These are phyloP conservation scores for Pristiophorus japonicus DNA, from an alignment of 2,113 vertebrate species.

Conservation along the genomic window DNA sequence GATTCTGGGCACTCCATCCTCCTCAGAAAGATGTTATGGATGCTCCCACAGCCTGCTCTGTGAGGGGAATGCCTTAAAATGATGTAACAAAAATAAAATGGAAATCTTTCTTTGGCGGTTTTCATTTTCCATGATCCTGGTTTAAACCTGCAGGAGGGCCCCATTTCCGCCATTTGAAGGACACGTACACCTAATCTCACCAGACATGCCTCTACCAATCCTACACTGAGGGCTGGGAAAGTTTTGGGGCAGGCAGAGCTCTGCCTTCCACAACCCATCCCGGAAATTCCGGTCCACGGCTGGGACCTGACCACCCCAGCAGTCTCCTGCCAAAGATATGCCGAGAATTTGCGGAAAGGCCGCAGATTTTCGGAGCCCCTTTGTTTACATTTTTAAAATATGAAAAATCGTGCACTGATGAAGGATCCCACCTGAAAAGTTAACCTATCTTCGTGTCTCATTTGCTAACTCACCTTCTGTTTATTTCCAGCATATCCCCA, in stretches of 20 bases:
- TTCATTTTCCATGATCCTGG: not conserved
- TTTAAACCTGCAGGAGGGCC: not conserved
- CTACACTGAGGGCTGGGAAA: not conserved
- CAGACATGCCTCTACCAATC: too few species aligned
- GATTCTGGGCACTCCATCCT: not conserved
- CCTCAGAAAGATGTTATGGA: not conserved
- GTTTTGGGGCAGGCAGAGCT: not conserved
- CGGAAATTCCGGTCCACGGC: not conserved
- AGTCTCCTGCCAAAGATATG: not conserved
- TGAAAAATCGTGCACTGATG: not conserved
- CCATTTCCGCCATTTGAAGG: not conserved
- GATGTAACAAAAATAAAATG: not conserved
- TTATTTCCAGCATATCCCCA: not conserved
- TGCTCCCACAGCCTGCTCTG: not conserved
- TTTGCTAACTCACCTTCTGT: not conserved
- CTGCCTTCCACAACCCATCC: too few species aligned
- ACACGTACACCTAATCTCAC: not conserved
- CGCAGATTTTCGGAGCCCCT: not conserved
- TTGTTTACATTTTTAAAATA: not conserved
- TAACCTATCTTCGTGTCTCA: not conserved
- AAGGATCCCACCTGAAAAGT: not conserved
- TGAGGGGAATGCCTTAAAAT: not conserved
- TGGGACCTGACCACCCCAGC: too few species aligned
- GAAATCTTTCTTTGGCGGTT: not conserved
- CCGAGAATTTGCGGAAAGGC: not conserved